Percentiles rank a stretch among this genome's conserved stretches.
These are phyloP conservation scores for Ceratosolen fusciceps DNA, from an alignment of 1,140 invertebrate species.

Conservation along the genomic window DNA sequence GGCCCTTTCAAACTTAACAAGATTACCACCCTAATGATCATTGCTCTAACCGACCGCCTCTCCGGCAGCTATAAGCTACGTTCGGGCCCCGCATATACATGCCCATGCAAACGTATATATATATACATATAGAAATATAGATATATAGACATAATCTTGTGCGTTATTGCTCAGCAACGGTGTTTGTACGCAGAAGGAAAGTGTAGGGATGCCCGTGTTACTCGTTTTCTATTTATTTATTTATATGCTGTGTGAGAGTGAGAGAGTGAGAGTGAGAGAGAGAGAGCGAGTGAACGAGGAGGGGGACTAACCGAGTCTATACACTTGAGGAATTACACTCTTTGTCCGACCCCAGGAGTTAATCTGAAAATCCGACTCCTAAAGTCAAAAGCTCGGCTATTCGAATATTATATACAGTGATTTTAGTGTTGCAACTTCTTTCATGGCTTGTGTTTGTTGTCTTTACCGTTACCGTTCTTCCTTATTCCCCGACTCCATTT, in stretches of 20 bases:
- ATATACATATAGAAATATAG: too few relatives aligned
- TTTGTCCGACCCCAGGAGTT: slow-evolving; percentile 13
- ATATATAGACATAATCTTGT: too few relatives aligned
- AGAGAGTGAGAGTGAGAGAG: too few relatives aligned
- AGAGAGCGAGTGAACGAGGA: too few relatives aligned
- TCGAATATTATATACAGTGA: neutral
- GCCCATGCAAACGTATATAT: too few relatives aligned
- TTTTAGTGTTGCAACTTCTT: neutral
- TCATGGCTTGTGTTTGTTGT: neutral
- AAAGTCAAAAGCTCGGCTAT: slow-evolving; percentile 16
- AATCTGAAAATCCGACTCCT: slow-evolving; percentile 13
- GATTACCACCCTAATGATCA: slow-evolving; percentile 42
- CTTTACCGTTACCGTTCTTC: neutral
- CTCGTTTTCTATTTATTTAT: slow-evolving; percentile 29
- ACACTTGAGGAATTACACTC: neutral
- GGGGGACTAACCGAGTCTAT: too few relatives aligned
- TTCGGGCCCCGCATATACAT: neutral
- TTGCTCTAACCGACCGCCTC: slow-evolving; percentile 35
- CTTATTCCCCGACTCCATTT: too few relatives aligned
- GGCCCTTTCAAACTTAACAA: slow-evolving; percentile 23
- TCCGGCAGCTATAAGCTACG: neutral
- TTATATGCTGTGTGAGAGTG: neutral
- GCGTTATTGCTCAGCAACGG: neutral
- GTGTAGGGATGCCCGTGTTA: neutral
- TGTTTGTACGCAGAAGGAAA: neutral